Conservation (phyloP, 2,797 vertebrate genomes). For the Potorous gilbertii region DNA sequence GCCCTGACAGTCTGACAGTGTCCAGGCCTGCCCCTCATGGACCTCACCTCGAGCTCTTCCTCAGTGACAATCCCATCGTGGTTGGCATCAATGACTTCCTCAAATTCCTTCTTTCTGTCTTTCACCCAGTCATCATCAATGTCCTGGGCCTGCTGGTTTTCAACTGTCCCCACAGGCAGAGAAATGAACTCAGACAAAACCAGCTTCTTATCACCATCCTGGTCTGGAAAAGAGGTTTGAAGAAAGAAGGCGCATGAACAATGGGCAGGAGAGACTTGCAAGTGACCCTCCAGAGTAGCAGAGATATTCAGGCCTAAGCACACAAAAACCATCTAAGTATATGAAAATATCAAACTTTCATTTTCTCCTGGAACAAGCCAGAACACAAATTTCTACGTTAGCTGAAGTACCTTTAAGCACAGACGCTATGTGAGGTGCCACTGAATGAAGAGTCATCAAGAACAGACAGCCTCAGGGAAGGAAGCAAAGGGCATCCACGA, state of each 20-base stretch:
- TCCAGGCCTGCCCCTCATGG: fast-evolving
- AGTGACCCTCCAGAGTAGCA: neutral
- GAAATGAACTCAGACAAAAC: slow-evolving; percentile 97
- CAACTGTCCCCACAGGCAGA: slow-evolving; percentile 94
- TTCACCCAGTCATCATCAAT: slow-evolving; percentile 96
- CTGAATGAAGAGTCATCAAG: neutral
- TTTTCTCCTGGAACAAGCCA: neutral
- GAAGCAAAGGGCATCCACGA: fast-evolving
- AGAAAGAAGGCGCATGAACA: neutral
- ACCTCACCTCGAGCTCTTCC: slow-evolving; percentile 95
- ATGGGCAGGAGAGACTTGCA: neutral
- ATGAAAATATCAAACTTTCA: neutral
- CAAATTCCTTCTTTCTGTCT: slow-evolving; percentile 95
- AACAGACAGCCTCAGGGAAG: neutral
- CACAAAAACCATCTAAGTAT: neutral
- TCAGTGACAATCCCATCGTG: slow-evolving; percentile 92
- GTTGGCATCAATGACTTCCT: slow-evolving; percentile 94
- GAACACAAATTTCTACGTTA: neutral
- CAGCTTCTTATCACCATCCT: slow-evolving; percentile 93
- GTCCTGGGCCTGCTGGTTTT: slow-evolving; percentile 96
- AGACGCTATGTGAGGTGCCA: neutral
- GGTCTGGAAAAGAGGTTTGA: slow-evolving; percentile 85
- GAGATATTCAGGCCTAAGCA: neutral
- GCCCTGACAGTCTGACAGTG: neutral
- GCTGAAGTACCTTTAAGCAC: neutral